A percentile compares a stretch with the other conserved stretches of the same genome.
These are phyloP conservation scores for Conus canariensis DNA, from an alignment of 2,888 invertebrate species.

Conservation along the genomic window DNA sequence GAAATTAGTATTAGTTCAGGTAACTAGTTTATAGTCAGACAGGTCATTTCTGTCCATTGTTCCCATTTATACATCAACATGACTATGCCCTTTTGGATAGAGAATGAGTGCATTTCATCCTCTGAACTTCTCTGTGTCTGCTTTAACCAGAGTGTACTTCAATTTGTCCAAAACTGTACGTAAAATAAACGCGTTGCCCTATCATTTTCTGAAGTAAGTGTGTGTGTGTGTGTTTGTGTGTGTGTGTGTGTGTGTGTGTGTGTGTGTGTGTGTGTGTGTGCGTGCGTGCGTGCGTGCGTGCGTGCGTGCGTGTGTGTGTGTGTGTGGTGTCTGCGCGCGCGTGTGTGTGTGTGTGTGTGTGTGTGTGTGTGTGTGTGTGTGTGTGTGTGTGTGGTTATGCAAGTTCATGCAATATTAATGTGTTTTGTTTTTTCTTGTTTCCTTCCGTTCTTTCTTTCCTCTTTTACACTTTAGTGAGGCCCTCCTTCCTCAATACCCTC, in stretches of 20 bases:
- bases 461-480: not conserved
- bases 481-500: not conserved
- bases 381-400: not conserved
- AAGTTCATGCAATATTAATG: no score
- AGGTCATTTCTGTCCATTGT: no score
- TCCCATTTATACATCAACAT: no score
- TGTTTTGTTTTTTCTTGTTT: no score
- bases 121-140: no score
- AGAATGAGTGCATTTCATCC: no score
- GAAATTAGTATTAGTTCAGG: no score
- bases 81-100: no score
- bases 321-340: not conserved
- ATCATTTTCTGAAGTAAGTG: no score
- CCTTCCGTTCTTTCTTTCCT: not conserved
- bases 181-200: not conserved
- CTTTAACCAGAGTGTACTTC: no score
- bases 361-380: not conserved
- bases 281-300: not conserved
- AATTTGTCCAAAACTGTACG: not conserved
- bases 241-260: slow-evolving; percentile 20
- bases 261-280: slow-evolving; percentile 2
- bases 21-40: no score
- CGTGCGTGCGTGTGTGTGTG: not conserved
- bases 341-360: not conserved
- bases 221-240: slow-evolving; percentile 21